These are phyloP conservation scores for Tethea ocularis DNA, from an alignment of 2,888 invertebrate genomes.

Conservation along the genomic window DNA sequence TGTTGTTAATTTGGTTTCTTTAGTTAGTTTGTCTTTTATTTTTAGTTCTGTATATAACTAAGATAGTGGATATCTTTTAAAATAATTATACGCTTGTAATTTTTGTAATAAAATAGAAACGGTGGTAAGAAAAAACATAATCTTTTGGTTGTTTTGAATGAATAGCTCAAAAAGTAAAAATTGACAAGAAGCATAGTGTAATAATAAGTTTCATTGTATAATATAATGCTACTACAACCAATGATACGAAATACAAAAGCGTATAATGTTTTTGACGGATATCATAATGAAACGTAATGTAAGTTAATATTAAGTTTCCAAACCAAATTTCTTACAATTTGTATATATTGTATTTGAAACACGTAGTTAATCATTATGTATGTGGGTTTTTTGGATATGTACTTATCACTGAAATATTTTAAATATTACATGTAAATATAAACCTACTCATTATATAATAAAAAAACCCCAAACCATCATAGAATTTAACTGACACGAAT, in stretches of 20 bases:
- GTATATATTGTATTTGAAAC: conserved; percentile 1
- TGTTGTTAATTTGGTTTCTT: background rate
- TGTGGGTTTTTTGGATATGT: background rate
- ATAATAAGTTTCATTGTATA: background rate
- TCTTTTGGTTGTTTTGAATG: background rate
- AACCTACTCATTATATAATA: too few species aligned
- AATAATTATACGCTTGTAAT: background rate
- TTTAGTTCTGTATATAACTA: background rate
- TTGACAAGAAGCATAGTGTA: background rate
- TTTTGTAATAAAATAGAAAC: background rate
- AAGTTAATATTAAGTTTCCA: conserved; percentile 1
- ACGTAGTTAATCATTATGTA: background rate
- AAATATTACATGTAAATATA: too few species aligned
- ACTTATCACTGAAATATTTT: background rate
- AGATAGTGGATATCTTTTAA: background rate
- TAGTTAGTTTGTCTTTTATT: background rate
- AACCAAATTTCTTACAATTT: background rate
- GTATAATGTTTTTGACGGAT: conserved; percentile 4
- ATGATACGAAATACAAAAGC: background rate
- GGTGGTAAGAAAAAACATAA: background rate
- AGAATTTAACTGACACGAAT: too few species aligned
- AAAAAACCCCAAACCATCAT: too few species aligned
- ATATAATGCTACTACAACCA: background rate
- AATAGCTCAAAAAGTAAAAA: background rate
- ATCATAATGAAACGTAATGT: conserved; percentile 2